Evolutionary conservation across 2,113 vertebrate genomes (phyloP), one percentile per base, ranked within the genome.

Genomic region (Istiophorus platypterus): DNA sequence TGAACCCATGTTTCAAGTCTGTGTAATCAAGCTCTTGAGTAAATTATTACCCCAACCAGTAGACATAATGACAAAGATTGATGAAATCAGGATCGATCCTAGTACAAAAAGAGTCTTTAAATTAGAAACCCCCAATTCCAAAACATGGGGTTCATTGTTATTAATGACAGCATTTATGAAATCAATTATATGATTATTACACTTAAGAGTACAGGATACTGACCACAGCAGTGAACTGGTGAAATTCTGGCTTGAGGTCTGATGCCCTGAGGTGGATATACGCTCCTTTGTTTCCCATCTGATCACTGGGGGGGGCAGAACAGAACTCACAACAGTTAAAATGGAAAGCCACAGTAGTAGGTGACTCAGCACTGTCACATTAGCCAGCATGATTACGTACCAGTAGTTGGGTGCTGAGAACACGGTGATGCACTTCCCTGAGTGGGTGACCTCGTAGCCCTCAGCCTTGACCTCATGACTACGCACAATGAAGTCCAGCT

Each of bases 321-420:
- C 0, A 37, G 11, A 63, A 63, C 18, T 80, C 2, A 45, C 24
- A 54, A 45, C 8, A 57, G 10, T 39, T 39, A 10, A 58, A 65
- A 20, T 7, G 5, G 24, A 5, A 0, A 20, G 27, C 18, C 5
- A 7, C 0, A 12, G 26, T 1, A 31, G 4, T 11, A 9, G 39
- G 3, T 8, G 66, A 63, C 11, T 59, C 39, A 7, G 22, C 24
- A 22, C 20, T 29, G 10, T 11, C 1, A 31, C 34, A 41, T 59
- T 0, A 14, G 17, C 22, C 0, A 2, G 20, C 11, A 4, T 0
- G 0, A 15, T 20, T 14, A 78, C 95, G 20, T 88, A 99, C 97
- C 98, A 99, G 96, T 99, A 99, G 95, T 99, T 99, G 92, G 97
- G 98, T 34, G 97, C 97, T 0, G 98, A 99, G 94, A 99, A 99